Evolutionary conservation across 2,888 invertebrate species (phyloP), one percentile per base, ranked within the genome.

Genomic region (Pammene aurita): DNA sequence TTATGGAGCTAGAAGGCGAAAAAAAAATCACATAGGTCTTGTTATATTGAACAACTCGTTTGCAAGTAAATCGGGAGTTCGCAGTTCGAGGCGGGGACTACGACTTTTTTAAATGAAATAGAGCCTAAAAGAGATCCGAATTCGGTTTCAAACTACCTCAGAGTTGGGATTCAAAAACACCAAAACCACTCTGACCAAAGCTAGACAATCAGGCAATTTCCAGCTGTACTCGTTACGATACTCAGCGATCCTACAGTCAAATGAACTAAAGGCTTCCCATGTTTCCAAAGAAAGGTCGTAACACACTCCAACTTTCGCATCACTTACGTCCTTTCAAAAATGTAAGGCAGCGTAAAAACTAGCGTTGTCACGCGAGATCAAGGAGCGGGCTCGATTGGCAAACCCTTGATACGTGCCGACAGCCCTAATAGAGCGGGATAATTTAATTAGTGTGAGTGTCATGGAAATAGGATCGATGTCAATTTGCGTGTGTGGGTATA

Each of bases 291-390:
- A 46, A 56, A 46, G 34, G n/a, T 9, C 50, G 41, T 52, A 62
- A 9, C 5, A 18, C 2, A n/a, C 5, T 18, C 16, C 10, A 6
- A 5, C 13, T 13, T 13, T 4, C 6, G 10, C n/a, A 18, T 16
- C 38, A 7, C 48, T 18, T n/a, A 50, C 2, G 38, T n/a, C 50
- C 4, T 62, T 62, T 18, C 14, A 4, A 38, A n/a, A 38, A 38
- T 46, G 34, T 11, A 46, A 48, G 41, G 16, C 46, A 44, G 14
- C 14, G n/a, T 48, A 61, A 61, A 61, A 26, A 50, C 41, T 38
- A 62, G 62, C 50, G 50, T 62, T 62, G 46, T 46, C 67, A 55
- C 13, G 14, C 7, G 38, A 11, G 42, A 67, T 62, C 62, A 67
- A 62, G 56, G 61, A 35, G 26, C 16, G 26, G 26, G 35, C 54